A percentile compares a stretch with the other conserved stretches of the same genome.
Conservation (phyloP, 2,113 vertebrate genomes). For the Leptodactylus fuscus region DNA sequence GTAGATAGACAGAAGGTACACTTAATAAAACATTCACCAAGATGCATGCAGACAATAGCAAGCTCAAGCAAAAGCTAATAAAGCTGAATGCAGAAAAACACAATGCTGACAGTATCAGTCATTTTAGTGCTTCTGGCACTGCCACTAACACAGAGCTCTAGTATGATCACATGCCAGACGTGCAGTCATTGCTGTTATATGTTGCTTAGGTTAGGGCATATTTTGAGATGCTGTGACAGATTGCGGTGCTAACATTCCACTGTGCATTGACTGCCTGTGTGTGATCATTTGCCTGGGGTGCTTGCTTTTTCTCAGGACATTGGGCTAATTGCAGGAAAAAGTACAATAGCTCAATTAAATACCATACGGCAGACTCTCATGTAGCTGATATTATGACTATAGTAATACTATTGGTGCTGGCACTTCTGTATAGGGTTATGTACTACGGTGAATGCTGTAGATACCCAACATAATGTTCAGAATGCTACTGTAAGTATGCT, state of each 20-base stretch:
- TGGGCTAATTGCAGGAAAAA: constrained; percentile 24
- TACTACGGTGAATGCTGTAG: not conserved
- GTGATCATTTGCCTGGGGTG: constrained; percentile 15
- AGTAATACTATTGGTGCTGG: not conserved
- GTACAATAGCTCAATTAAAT: constrained; percentile 28
- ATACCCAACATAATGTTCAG: not conserved
- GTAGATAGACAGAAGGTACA: not conserved
- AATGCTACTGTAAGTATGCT: not conserved
- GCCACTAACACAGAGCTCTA: not conserved
- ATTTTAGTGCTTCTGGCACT: constrained; percentile 1
- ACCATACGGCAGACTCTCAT: not conserved
- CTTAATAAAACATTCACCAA: constrained; percentile 15
- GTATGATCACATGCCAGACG: constrained; percentile 3
- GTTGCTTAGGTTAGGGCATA: constrained; percentile 6
- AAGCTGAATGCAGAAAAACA: not conserved
- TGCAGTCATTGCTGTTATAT: not conserved
- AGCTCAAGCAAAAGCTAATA: not conserved
- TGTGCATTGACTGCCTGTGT: constrained; percentile 31
- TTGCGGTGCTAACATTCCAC: constrained; percentile 6
- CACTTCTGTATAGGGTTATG: not conserved
- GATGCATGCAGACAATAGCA: not conserved
- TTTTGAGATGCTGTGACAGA: constrained; percentile 23
- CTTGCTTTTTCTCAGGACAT: constrained; percentile 30
- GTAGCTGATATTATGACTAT: constrained; percentile 6
- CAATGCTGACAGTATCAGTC: constrained; percentile 1